These are phyloP conservation scores for Amblyornis subalaris DNA, from an alignment of 2,113 vertebrate species.

Conservation along the genomic window DNA sequence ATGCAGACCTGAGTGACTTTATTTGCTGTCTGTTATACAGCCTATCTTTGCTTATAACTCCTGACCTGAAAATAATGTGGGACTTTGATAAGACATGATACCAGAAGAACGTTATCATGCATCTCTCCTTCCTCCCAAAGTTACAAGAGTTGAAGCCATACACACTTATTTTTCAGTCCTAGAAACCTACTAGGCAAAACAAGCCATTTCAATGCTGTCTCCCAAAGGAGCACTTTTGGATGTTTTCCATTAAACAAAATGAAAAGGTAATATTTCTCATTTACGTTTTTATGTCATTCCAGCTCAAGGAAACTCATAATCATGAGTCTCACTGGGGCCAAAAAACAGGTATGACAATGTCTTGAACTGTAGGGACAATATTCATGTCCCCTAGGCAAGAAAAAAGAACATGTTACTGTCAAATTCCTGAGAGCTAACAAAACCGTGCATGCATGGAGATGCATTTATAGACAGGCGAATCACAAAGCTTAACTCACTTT, in stretches of 20 bases:
- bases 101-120: neutral
- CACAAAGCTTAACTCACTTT: neutral
- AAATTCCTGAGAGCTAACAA: neutral
- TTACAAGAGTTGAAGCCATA: neutral
- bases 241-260: neutral
- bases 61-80: neutral
- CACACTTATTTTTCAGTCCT: neutral
- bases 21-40: neutral
- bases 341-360: neutral
- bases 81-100: neutral
- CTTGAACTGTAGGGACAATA: neutral
- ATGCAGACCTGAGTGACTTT: neutral
- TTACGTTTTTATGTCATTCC: neutral
- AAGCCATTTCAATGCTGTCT: neutral
- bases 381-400: neutral
- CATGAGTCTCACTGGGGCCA: neutral
- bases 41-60: rapidly evolving
- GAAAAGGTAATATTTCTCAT: neutral
- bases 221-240: neutral
- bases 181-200: neutral
- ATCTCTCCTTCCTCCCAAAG: neutral
- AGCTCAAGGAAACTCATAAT: neutral
- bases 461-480: neutral
- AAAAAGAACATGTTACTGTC: neutral
- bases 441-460: neutral